Conservation (phyloP, 1,140 invertebrate species). For the Caerostris extrusa region DNA sequence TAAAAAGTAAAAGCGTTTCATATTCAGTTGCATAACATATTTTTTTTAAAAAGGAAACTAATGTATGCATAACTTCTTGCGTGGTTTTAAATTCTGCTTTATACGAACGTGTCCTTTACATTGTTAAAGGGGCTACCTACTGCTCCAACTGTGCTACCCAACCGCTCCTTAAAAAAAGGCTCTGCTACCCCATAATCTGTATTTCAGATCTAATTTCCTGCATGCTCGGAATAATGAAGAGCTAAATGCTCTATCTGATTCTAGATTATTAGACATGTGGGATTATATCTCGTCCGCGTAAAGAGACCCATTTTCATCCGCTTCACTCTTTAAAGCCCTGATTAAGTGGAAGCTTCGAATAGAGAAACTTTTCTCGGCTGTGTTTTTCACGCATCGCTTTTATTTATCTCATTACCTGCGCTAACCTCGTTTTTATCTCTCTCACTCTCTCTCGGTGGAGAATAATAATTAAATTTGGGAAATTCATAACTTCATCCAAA, state of each 20-base stretch:
- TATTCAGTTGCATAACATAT: no score
- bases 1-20: no score
- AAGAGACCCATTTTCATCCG: neutral
- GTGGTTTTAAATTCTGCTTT: no score
- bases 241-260: slow-evolving; percentile 31
- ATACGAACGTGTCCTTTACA: no score
- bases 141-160: neutral
- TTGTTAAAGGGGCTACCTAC: no score
- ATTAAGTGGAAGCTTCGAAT: neutral
- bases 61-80: no score
- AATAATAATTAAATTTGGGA: slow-evolving; percentile 1
- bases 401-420: neutral
- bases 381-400: neutral
- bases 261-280: slow-evolving; percentile 39
- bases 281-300: slow-evolving; percentile 8
- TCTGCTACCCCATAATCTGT: neutral
- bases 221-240: slow-evolving; percentile 30
- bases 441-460: neutral
- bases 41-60: no score
- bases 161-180: neutral
- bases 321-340: neutral
- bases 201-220: neutral
- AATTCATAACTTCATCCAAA: neutral
- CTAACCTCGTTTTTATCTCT: neutral
- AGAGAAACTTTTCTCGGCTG: neutral